phyloP scores from a whole-genome alignment of 2,797 vertebrate species.

The Huso huso region DNA sequence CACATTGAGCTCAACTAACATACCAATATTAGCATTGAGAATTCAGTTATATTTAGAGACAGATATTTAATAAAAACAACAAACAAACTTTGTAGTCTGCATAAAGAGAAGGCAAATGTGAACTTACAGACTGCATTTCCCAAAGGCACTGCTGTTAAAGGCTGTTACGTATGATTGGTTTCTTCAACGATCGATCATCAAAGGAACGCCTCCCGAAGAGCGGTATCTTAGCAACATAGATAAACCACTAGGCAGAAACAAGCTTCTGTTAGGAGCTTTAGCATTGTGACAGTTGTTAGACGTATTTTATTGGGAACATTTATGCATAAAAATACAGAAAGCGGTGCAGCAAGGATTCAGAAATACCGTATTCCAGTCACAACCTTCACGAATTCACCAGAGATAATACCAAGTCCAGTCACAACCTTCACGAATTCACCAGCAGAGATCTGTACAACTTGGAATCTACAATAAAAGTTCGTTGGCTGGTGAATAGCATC shows the following conservation, averaged over 20 bases:
- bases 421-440: not conserved
- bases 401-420: too few relatives aligned
- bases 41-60: not conserved
- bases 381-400: not conserved
- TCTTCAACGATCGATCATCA: not conserved
- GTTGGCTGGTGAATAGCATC: too few relatives aligned
- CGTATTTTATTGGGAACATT: not conserved
- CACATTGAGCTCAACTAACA: too few relatives aligned
- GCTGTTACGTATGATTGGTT: not conserved
- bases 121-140: not conserved
- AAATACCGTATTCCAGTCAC: not conserved
- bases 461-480: too few relatives aligned
- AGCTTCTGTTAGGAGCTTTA: not conserved
- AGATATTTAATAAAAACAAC: not conserved
- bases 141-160: not conserved
- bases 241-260: not conserved
- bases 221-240: constrained; percentile 9
- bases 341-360: too few relatives aligned
- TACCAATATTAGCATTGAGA: too few relatives aligned
- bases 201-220: not conserved
- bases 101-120: too few relatives aligned
- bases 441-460: not conserved
- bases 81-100: not conserved
- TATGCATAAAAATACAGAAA: too few relatives aligned
- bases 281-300: too few relatives aligned